Percentiles rank a stretch among this genome's conserved stretches.
These are phyloP conservation scores for Sakesphorus luctuosus DNA, from an alignment of 2,113 vertebrate species.

Conservation along the genomic window DNA sequence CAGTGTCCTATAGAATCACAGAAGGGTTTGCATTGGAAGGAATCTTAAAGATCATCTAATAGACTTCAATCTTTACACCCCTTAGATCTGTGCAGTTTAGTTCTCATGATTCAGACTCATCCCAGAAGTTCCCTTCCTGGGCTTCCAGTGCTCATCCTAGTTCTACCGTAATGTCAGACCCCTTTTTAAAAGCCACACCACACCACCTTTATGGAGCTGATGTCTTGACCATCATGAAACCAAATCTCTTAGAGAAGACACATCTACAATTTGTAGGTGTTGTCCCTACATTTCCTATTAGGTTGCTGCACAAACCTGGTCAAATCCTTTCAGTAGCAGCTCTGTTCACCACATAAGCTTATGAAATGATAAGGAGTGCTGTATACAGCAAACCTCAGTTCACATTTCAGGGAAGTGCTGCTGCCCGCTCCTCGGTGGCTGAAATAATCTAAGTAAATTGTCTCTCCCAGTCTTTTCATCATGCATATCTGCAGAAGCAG, in stretches of 20 bases:
- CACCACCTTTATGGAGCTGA: not conserved
- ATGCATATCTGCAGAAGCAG: not conserved
- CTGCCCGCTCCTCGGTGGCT: not conserved
- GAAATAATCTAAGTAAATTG: not conserved
- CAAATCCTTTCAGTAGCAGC: not conserved
- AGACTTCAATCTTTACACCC: not conserved
- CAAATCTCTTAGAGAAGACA: not conserved
- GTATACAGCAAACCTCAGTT: not conserved
- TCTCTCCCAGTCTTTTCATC: not conserved
- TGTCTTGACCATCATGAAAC: not conserved
- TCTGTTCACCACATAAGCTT: not conserved
- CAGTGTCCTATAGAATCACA: too few relatives aligned
- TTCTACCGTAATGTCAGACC: not conserved
- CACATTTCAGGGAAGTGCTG: not conserved
- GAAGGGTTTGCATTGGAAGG: not conserved
- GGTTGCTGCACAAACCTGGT: not conserved
- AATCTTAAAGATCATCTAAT: not conserved
- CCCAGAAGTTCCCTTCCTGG: not conserved
- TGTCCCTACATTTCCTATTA: not conserved
- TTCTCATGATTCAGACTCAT: fast-evolving
- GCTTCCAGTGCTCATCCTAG: not conserved
- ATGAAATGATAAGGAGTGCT: not conserved
- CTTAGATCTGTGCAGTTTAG: not conserved
- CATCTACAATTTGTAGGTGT: not conserved
- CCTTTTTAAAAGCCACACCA: not conserved